phyloP scores from a whole-genome alignment of 2,797 vertebrate genomes.

The Sylvia borin region DNA sequence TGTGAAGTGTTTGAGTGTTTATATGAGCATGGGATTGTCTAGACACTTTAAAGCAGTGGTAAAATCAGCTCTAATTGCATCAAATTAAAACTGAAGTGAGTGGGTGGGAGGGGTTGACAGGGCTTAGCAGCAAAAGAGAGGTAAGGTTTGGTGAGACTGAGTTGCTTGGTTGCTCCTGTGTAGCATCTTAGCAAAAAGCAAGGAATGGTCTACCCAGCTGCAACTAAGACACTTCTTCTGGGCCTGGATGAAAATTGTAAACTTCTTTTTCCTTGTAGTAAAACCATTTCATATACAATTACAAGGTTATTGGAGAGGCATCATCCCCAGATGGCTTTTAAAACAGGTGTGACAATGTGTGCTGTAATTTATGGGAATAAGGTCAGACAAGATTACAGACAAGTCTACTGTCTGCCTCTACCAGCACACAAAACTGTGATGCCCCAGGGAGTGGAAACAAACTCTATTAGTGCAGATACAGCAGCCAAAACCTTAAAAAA shows the following conservation, averaged over 20 bases:
- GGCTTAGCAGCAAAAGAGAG: neutral
- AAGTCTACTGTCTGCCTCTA: slow-evolving; percentile 1
- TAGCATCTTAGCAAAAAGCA: neutral
- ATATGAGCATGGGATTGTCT: neutral
- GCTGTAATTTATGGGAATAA: neutral
- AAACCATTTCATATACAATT: slow-evolving; percentile 8
- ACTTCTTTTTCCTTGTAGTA: neutral
- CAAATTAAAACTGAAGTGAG: neutral
- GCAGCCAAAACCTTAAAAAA: neutral
- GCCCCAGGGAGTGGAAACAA: neutral
- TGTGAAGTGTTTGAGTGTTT: neutral
- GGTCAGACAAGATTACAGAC: slow-evolving; percentile 21
- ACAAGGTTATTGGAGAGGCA: neutral
- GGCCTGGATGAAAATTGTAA: neutral
- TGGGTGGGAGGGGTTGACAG: neutral
- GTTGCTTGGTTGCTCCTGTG: neutral
- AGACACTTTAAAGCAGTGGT: neutral
- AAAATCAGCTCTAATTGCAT: slow-evolving; percentile 26
- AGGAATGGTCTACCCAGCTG: neutral
- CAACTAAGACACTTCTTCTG: neutral
- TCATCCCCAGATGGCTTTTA: slow-evolving; percentile 5
- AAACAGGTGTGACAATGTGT: neutral
- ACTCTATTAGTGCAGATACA: neutral
- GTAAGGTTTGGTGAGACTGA: neutral
- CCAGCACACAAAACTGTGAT: neutral